A percentile compares a stretch with the other conserved stretches of the same genome.
Evolutionary conservation across 2,888 invertebrate species (phyloP).

Genomic region (Athripsodes cinereus): DNA sequence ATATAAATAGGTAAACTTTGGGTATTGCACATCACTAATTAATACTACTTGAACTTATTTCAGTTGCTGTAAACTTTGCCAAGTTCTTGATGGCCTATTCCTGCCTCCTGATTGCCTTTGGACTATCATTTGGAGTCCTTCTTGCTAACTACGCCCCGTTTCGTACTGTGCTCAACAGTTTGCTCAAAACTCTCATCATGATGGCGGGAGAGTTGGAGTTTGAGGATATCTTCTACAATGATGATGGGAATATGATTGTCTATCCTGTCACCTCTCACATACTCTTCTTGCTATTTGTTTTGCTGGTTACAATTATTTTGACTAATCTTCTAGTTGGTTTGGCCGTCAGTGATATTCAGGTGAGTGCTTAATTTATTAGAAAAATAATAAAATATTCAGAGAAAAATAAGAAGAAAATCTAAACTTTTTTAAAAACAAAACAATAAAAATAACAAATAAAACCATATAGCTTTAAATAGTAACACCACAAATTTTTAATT

Average conservation of each 20-base stretch:
- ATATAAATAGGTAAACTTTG: too few species aligned
- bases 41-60: slow-evolving; percentile 29
- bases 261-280: slow-evolving; percentile 70
- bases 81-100: slow-evolving; percentile 77
- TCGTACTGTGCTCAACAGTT: slow-evolving; percentile 52
- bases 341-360: slow-evolving; percentile 79
- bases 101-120: slow-evolving; percentile 74
- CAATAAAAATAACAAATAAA: too few species aligned
- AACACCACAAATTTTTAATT: too few species aligned
- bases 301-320: slow-evolving; percentile 74
- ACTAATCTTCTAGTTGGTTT: slow-evolving; percentile 80
- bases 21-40: too few species aligned
- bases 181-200: slow-evolving; percentile 80
- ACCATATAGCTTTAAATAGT: too few species aligned
- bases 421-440: too few species aligned
- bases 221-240: slow-evolving; percentile 73
- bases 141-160: slow-evolving; percentile 73
- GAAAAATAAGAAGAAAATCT: background rate
- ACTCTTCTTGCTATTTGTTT: slow-evolving; percentile 69
- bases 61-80: slow-evolving; percentile 74
- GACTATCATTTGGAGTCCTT: slow-evolving; percentile 73
- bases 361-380: too few species aligned
- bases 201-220: slow-evolving; percentile 85
- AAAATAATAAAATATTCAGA: background rate
- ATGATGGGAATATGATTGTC: slow-evolving; percentile 45